Conservation (phyloP, 1,140 invertebrate species). For the Apis cerana region DNA sequence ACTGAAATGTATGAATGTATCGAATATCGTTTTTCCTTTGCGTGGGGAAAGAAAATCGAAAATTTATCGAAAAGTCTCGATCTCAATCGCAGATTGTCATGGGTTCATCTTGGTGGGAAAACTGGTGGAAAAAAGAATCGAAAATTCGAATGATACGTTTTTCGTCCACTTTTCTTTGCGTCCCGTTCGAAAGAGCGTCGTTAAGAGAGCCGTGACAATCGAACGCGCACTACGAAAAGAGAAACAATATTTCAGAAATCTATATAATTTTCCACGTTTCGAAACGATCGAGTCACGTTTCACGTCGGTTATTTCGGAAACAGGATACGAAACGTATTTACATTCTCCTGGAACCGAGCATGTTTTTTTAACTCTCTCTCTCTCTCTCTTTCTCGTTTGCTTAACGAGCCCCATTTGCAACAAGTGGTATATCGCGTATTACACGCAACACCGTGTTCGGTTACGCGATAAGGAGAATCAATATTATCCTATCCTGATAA, state of each 20-base stretch:
- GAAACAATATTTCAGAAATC: background rate
- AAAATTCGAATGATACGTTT: no score
- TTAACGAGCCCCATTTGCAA: conserved; percentile 25
- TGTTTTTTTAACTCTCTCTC: background rate
- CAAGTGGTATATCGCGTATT: conserved; percentile 45
- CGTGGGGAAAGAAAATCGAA: no score
- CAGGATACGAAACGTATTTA: background rate
- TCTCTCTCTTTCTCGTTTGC: conserved; percentile 1
- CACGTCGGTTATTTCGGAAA: background rate
- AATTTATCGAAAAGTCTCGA: no score
- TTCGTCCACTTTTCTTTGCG: no score
- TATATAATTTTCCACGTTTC: background rate
- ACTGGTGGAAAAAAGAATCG: no score
- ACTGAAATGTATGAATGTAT: no score
- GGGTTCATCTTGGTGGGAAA: no score
- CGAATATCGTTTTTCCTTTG: no score
- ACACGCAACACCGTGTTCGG: conserved; percentile 12
- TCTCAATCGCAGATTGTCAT: no score
- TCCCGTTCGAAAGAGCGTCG: no score
- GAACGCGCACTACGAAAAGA: no score
- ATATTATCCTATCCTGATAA: conserved; percentile 64
- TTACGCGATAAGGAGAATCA: conserved; percentile 62
- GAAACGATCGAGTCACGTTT: background rate
- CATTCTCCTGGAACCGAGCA: background rate
- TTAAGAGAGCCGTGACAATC: no score